Conservation (phyloP, 2,888 invertebrate species). For the Corbicula japonica region DNA sequence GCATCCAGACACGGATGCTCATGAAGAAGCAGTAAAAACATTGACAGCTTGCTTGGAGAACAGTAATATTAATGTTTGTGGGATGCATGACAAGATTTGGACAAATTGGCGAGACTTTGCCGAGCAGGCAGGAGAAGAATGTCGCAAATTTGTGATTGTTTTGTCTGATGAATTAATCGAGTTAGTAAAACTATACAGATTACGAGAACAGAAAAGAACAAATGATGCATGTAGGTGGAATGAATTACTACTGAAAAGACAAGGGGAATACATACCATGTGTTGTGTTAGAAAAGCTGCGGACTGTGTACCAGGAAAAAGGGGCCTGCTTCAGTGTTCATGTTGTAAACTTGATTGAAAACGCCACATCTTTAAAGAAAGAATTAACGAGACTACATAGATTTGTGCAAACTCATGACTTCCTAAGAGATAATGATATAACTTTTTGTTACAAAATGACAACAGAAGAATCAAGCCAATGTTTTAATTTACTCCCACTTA, state of each 20-base stretch:
- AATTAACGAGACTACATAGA: too few relatives aligned
- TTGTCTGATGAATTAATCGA: constrained; percentile 17
- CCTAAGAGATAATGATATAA: too few relatives aligned
- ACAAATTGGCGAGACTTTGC: constrained; percentile 22
- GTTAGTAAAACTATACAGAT: constrained; percentile 10
- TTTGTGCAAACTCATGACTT: too few relatives aligned
- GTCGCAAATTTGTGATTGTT: constrained; percentile 9
- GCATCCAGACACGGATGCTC: constrained; percentile 4
- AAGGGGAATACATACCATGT: constrained; percentile 26
- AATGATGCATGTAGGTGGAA: constrained; percentile 4
- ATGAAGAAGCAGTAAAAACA: neutral
- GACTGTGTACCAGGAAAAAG: neutral
- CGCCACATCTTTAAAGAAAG: neutral
- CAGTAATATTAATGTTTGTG: neutral
- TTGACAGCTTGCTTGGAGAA: neutral
- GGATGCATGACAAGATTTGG: neutral
- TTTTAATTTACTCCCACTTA: too few relatives aligned
- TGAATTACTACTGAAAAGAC: constrained; percentile 10
- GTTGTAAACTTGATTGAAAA: constrained; percentile 19
- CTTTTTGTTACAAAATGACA: too few relatives aligned
- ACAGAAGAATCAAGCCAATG: too few relatives aligned
- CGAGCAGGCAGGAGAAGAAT: constrained; percentile 15
- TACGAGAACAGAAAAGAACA: neutral
- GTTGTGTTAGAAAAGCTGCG: constrained; percentile 18
- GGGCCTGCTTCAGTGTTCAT: constrained; percentile 4